Base-by-base conservation (phyloP, 2,113 vertebrate species). In the Ornithorhynchus anatinus region DNA sequence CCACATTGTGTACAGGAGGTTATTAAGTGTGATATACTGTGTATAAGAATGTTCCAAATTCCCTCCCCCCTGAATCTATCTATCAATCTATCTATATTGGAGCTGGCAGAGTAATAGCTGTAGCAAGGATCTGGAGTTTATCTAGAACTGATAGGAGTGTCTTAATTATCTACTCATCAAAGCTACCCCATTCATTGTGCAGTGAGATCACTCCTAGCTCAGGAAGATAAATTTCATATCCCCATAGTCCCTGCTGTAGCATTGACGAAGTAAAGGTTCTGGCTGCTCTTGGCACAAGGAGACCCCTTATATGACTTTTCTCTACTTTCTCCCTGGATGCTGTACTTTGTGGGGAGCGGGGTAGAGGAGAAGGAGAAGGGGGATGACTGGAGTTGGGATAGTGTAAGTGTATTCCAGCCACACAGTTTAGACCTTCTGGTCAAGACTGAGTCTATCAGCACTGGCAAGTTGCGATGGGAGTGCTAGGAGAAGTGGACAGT, bases 61-160 rank as follows among this genome's bases (percentile, higher is more conserved):
- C 71, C 42, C 65, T 62, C 35, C 74, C n/a, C 17, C 64, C 59
- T 79, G 19, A n/a, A n/a, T n/a, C n/a, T 75, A 84, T 82, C 69
- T 84, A 76, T 69, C 3, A 2, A 58, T 56, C 74, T 75, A 70
- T 48, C 73, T 74, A 35, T 74, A 79, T 85, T 85, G 77, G 62
- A 72, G 57, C 39, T 79, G 60, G 72, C 75, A 81, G 84, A 57
- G 69, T 81, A 80, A 89, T 87, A 88, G 69, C 61, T 17, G 17
- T 50, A 73, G 29, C 5, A 82, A 75, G 39, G 84, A 61, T 84
- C 59, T 89, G 84, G 77, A 73, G 85, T 93, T 89, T 82, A 43
- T 82, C 62, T 91, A 33, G 82, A 68, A 40, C 62, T 85, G 37
- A 39, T 62, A 77, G 60, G 67, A 82, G 75, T 36, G 3, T 35